phyloP scores from a whole-genome alignment of 2,888 invertebrate genomes.

The Erebia epiphron region DNA sequence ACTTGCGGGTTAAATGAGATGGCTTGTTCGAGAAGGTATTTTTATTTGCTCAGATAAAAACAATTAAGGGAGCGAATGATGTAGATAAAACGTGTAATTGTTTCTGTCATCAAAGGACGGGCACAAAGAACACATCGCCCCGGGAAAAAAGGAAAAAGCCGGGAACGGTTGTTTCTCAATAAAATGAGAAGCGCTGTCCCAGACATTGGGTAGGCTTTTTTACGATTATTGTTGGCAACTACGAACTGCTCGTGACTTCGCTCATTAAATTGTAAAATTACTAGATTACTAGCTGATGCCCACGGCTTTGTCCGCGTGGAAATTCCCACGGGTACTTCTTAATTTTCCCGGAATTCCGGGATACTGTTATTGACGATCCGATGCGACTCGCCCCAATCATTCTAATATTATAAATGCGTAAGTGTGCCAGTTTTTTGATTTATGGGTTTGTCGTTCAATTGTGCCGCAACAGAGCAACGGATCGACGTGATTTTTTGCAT shows the following conservation, averaged over 20 bases:
- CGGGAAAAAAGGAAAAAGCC: background rate
- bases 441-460: too few relatives aligned
- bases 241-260: background rate
- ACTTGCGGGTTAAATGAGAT: too few relatives aligned
- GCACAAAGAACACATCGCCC: background rate
- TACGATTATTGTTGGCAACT: background rate
- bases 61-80: background rate
- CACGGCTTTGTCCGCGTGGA: background rate
- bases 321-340: too few relatives aligned
- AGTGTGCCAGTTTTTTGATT: too few relatives aligned
- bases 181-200: conserved; percentile 4
- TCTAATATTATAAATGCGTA: too few relatives aligned
- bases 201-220: background rate
- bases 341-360: too few relatives aligned
- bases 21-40: background rate
- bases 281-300: background rate
- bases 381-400: conserved; percentile 5
- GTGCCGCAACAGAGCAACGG: too few relatives aligned
- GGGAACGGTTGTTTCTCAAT: background rate
- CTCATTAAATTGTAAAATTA: background rate
- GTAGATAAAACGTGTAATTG: background rate
- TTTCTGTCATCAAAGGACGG: conserved; percentile 11
- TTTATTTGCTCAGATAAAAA: conserved; percentile 1
- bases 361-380: background rate
- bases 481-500: too few relatives aligned